Evolutionary conservation across 1,140 invertebrate genomes (phyloP).

Genomic region (Mizuhopecten yessoensis): DNA sequence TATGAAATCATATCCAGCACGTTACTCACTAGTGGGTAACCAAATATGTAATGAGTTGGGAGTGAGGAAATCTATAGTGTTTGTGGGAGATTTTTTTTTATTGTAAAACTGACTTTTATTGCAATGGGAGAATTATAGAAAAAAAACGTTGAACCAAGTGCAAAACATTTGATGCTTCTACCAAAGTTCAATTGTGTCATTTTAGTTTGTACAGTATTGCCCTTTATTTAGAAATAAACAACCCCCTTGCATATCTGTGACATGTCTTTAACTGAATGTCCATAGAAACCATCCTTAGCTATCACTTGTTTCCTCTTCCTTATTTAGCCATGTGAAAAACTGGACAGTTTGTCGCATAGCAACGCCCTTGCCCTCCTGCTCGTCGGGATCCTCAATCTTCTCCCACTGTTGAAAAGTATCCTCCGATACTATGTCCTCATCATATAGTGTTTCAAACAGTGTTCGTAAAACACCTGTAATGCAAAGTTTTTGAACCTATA

Average conservation of each 20-base stretch:
- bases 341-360: conserved; percentile 85
- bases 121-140: not conserved
- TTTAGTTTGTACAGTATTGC: not conserved
- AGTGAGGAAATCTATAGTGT: too few relatives aligned
- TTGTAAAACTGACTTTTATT: too few relatives aligned
- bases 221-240: conserved; percentile 9
- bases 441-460: conserved; percentile 86
- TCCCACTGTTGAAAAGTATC: conserved; percentile 87
- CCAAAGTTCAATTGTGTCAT: not conserved
- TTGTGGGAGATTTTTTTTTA: too few relatives aligned
- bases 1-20: too few relatives aligned
- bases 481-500: conserved; percentile 48
- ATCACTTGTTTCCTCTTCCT: conserved; percentile 83
- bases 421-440: conserved; percentile 86
- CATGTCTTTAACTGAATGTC: not conserved
- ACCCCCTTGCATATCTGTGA: too few relatives aligned
- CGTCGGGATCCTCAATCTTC: conserved; percentile 83
- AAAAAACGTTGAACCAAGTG: not conserved
- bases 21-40: too few relatives aligned
- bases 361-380: conserved; percentile 86
- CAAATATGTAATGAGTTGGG: too few relatives aligned
- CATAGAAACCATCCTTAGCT: conserved; percentile 63
- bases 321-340: conserved; percentile 87
- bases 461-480: conserved; percentile 84
- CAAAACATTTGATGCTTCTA: conserved; percentile 9